A percentile compares a stretch with the other conserved stretches of the same genome.
Evolutionary conservation across 2,888 invertebrate genomes (phyloP).

Genomic region (Ichneumoninae sp.): DNA sequence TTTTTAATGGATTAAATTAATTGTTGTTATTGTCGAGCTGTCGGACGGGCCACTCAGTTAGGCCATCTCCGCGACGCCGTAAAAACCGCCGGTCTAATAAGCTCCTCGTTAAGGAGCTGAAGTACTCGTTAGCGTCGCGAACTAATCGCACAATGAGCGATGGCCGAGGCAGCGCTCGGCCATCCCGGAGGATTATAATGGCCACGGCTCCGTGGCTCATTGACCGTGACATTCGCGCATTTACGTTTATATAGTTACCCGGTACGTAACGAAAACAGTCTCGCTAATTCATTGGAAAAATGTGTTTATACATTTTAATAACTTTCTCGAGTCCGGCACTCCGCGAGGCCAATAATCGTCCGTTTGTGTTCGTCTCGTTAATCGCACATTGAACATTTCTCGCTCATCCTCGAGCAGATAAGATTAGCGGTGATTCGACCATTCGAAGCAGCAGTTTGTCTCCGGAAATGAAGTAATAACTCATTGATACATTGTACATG

Average conservation of each 20-base stretch:
- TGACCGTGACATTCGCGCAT: conserved; percentile 61
- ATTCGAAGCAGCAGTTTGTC: neutral
- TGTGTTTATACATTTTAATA: conserved; percentile 1
- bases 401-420: neutral
- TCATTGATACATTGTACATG: no score
- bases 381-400: neutral
- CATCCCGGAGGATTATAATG: conserved; percentile 50
- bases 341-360: neutral
- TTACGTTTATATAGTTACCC: conserved; percentile 11
- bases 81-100: conserved; percentile 46
- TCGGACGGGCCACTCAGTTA: conserved; percentile 47
- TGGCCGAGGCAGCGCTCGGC: conserved; percentile 10
- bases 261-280: conserved; percentile 6
- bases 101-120: conserved; percentile 48
- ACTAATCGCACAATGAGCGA: conserved; percentile 51
- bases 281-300: conserved; percentile 8
- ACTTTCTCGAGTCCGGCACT: neutral
- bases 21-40: conserved; percentile 6
- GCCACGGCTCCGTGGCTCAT: conserved; percentile 48
- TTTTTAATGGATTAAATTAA: neutral
- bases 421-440: neutral
- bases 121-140: conserved; percentile 59
- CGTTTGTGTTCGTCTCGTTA: neutral
- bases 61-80: neutral
- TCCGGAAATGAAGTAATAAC: no score